Conservation (phyloP, 2,797 vertebrate genomes). For the Streptopelia turtur region DNA sequence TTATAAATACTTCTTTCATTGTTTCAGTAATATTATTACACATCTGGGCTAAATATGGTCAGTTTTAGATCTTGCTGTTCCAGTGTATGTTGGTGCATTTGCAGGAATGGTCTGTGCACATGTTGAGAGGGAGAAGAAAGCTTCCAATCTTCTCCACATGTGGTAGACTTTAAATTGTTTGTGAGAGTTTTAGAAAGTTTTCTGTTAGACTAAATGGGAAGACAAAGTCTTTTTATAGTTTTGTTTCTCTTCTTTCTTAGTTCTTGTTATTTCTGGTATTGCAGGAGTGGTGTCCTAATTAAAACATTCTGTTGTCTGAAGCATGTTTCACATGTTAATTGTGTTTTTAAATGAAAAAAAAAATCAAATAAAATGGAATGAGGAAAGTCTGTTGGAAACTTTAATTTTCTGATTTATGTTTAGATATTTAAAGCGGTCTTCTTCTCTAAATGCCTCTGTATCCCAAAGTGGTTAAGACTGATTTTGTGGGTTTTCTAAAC, state of each 20-base stretch:
- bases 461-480: not conserved
- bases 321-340: conserved; percentile 3
- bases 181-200: not conserved
- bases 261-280: conserved; percentile 34
- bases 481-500: not conserved
- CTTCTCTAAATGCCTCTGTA: not conserved
- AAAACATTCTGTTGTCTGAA: conserved; percentile 32
- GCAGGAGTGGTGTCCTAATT: not conserved
- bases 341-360: not conserved
- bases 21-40: not conserved
- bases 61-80: not conserved
- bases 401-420: not conserved
- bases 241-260: conserved; percentile 8
- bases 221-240: conserved; percentile 16
- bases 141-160: not conserved
- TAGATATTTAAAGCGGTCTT: not conserved
- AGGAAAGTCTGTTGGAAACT: not conserved
- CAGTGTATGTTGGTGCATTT: not conserved
- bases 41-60: conserved; percentile 1
- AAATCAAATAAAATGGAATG: not conserved
- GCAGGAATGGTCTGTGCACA: not conserved
- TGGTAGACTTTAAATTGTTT: not conserved
- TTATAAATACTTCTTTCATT: not conserved
- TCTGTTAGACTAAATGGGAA: not conserved
- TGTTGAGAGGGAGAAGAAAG: not conserved